Evolutionary conservation across 1,140 invertebrate genomes (phyloP).

Genomic region (Cherax destructor): DNA sequence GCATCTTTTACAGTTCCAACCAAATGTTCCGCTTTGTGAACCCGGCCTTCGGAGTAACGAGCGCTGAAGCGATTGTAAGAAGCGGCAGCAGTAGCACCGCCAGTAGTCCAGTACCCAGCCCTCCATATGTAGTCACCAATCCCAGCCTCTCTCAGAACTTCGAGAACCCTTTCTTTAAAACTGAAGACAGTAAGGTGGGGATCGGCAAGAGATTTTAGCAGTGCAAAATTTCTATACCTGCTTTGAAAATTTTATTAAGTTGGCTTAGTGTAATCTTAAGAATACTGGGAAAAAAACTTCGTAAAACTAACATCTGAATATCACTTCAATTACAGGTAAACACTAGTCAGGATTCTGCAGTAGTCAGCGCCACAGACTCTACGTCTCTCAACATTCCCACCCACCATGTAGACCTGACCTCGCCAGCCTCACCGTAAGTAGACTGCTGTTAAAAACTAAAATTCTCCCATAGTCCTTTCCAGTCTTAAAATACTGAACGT

Average conservation of each 20-base stretch:
- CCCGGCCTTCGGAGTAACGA: not conserved
- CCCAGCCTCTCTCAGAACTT: not conserved
- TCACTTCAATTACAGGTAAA: not conserved
- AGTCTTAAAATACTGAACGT: no score
- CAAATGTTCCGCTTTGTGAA: not conserved
- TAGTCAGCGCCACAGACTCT: not conserved
- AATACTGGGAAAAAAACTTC: not conserved
- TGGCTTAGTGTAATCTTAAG: no score
- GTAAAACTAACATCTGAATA: not conserved
- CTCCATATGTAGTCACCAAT: not conserved
- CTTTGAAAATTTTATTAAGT: no score
- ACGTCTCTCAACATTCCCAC: not conserved
- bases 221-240: not conserved
- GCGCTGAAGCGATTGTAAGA: not conserved
- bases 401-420: not conserved
- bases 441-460: no score
- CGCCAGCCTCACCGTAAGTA: not conserved
- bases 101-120: not conserved
- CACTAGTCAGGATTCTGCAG: not conserved
- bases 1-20: not conserved
- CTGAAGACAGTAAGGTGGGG: not conserved
- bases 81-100: no score
- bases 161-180: not conserved
- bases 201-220: not conserved
- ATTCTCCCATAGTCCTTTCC: no score